Evolutionary conservation across 2,888 invertebrate species (phyloP).

Genomic region (Bembecia ichneumoniformis): DNA sequence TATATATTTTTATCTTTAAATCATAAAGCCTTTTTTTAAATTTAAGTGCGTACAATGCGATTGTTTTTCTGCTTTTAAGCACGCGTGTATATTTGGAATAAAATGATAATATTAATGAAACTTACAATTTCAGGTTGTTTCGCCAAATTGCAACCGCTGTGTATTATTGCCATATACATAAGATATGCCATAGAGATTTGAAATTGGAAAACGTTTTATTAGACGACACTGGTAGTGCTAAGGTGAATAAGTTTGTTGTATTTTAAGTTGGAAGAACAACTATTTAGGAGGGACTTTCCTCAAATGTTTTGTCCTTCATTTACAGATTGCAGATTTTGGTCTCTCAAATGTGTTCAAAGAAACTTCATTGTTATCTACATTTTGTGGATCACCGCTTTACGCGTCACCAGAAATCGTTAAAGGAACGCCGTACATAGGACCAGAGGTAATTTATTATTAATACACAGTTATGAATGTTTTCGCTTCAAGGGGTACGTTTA

Average conservation of each 20-base stretch:
- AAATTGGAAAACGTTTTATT: slow-evolving; percentile 95
- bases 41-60: too few relatives aligned
- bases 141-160: slow-evolving; percentile 97
- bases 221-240: slow-evolving; percentile 94
- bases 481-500: too few relatives aligned
- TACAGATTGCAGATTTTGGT: slow-evolving; percentile 97
- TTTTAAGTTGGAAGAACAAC: slow-evolving; percentile 1
- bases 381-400: slow-evolving; percentile 96
- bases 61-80: too few relatives aligned
- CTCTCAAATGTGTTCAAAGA: slow-evolving; percentile 97
- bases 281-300: background rate
- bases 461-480: too few relatives aligned
- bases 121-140: slow-evolving; percentile 79
- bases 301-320: slow-evolving; percentile 9
- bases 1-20: too few relatives aligned
- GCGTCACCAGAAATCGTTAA: slow-evolving; percentile 98
- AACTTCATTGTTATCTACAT: slow-evolving; percentile 87
- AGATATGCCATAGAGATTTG: slow-evolving; percentile 96
- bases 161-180: slow-evolving; percentile 98
- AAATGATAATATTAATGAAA: background rate
- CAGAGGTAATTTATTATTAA: slow-evolving; percentile 77
- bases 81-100: background rate
- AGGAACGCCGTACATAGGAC: slow-evolving; percentile 96
- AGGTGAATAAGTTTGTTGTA: slow-evolving; percentile 59
- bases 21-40: too few relatives aligned